Evolutionary conservation across 1,140 invertebrate genomes (phyloP), one percentile per base, ranked within the genome.

Genomic region (Alviniconcha marisindica): DNA sequence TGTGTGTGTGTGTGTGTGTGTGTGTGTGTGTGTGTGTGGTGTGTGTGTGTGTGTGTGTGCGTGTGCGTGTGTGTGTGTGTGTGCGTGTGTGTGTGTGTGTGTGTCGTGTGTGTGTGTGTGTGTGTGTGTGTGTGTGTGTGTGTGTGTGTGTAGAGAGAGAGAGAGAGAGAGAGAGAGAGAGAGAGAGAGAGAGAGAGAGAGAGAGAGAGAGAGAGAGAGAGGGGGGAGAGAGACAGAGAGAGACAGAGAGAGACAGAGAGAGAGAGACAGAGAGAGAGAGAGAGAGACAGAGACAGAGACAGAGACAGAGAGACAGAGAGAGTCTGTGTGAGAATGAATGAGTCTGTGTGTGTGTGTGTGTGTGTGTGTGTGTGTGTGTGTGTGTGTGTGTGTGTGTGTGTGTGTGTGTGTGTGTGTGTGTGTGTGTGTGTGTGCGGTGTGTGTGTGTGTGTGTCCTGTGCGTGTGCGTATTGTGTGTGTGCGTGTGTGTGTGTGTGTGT

Each of bases 351-450:
- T 69, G 3, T 69, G 63, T 69, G 63, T 12, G 10, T 2, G 31
- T 36, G 69, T 10, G 33, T 33, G 24, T 2, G 31, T 71, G 69
- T 36, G 69, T 71, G 40, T 36, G 1, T 71, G 69, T 36, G n/a
- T 36, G 69, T 18, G 31, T 40, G 3, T 18, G 69, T 71, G 69
- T 71, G 66, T 71, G 69, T 31, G 38, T 71, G 31, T 33, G 31
- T 38, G 1, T 71, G 18, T 31, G 31, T 71, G 66, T 15, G 38
- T 33, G 66, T 82, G 40, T 71, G 31, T 82, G 40, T 82, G 38
- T 28, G n/a, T 71, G 42, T 71, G 38, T 82, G n/a, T 42, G 36
- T 73, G 66, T 82, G 80, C 42, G 51, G 63, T 71, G 40, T 82
- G 63, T 42, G 80, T 78, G 76, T 77, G 36, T 77, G 74, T 51